These are phyloP conservation scores for Chironomus riparius DNA, from an alignment of 2,888 invertebrate genomes.

Conservation along the genomic window DNA sequence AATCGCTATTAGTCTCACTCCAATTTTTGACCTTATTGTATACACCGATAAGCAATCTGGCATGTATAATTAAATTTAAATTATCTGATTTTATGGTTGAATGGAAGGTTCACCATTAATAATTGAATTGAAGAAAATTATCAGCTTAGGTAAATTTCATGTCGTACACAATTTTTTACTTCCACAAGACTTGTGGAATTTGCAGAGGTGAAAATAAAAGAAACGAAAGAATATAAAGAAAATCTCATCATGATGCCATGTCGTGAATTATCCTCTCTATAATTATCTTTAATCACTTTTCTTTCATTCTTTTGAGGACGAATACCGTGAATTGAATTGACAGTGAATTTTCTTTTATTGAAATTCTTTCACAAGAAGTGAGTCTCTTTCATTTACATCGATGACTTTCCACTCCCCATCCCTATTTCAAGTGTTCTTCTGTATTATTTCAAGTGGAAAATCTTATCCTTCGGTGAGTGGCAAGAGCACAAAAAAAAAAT, in stretches of 20 bases:
- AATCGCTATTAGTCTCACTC: conserved; percentile 1
- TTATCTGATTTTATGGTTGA: conserved; percentile 27
- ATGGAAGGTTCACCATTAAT: conserved; percentile 19
- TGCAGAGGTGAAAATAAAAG: not conserved
- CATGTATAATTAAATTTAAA: conserved; percentile 27
- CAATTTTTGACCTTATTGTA: too few relatives aligned
- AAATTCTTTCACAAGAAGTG: conserved; percentile 11
- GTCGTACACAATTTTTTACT: too few relatives aligned
- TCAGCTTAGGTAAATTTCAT: not conserved
- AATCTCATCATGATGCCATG: not conserved
- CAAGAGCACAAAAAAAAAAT: too few relatives aligned
- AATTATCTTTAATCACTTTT: conserved; percentile 25
- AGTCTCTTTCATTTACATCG: not conserved
- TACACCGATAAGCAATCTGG: not conserved
- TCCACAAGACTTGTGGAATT: not conserved
- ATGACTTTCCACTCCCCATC: not conserved
- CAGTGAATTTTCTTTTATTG: not conserved
- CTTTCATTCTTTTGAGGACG: not conserved
- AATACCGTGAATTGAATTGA: not conserved
- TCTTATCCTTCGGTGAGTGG: too few relatives aligned
- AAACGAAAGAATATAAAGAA: not conserved
- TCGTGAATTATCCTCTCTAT: not conserved
- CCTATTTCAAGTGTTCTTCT: too few relatives aligned
- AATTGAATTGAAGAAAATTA: conserved; percentile 17
- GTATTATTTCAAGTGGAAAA: too few relatives aligned